A percentile compares a stretch with the other conserved stretches of the same genome.
Conservation (phyloP, 2,888 invertebrate genomes). For the Ariolimax columbianus region DNA sequence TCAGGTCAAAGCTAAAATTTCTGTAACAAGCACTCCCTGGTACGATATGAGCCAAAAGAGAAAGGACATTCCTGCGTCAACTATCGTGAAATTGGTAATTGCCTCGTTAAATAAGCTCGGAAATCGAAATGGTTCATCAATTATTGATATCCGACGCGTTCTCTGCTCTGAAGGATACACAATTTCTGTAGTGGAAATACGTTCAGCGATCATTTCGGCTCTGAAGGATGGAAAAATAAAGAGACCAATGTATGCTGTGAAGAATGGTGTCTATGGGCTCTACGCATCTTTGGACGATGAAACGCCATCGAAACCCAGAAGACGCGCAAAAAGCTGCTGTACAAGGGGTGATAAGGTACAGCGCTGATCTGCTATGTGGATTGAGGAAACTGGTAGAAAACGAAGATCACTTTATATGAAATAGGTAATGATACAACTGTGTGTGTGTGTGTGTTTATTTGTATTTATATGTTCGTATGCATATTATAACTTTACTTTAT, state of each 20-base stretch:
- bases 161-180: not conserved
- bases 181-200: not conserved
- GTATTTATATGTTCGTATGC: too few relatives aligned
- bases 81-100: slow-evolving; percentile 5
- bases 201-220: slow-evolving; percentile 25
- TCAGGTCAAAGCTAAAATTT: not conserved
- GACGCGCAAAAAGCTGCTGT: not conserved
- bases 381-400: not conserved
- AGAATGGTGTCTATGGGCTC: slow-evolving; percentile 24
- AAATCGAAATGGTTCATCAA: slow-evolving; percentile 28
- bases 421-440: too few relatives aligned
- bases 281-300: slow-evolving; percentile 18
- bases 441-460: too few relatives aligned
- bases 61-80: not conserved
- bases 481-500: too few relatives aligned
- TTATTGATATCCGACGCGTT: slow-evolving; percentile 20
- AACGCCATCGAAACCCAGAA: not conserved
- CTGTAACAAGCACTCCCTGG: not conserved
- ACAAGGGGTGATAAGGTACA: not conserved
- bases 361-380: not conserved
- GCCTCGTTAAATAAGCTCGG: not conserved
- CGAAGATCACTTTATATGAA: too few relatives aligned
- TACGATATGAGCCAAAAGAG: not conserved
- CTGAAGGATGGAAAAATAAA: slow-evolving; percentile 27
- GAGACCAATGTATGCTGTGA: slow-evolving; percentile 31